Base-by-base conservation (phyloP, 1,140 invertebrate genomes). In the Ptiloglossa arizonensis region DNA sequence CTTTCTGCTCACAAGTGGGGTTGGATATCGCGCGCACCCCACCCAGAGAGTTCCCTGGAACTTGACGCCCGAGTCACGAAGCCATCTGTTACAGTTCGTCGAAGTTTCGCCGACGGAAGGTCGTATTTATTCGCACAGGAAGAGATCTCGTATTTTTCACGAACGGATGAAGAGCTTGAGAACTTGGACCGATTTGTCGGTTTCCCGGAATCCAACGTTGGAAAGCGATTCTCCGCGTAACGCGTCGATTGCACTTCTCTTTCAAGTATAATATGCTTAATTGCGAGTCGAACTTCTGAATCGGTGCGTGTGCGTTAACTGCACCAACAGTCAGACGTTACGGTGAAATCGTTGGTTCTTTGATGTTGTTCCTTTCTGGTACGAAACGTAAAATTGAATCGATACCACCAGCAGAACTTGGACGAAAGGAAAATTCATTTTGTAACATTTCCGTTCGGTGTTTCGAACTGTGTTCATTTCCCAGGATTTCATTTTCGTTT, bases 51-150 rank as follows among this genome's bases (percentile, higher is more conserved):
- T 63, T 69, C 46, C 54, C 19, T 46, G 52, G 48, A 84, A 84
- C 68, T 85, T 85, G 83, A 85, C 72, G 78, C 68, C 56, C 68
- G 52, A 85, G 82, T 85, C 82, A 85, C 78, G 83, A n/a, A 85
- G 57, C 83, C 83, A 84, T 85, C 82, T 85, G 78, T 85, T 85
- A 85, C 78, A 76, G 67, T 85, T 84, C 63, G 76, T 32, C 62
- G 56, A 69, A 84, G 56, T 83, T 84, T 76, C 44, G 46, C 52
- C 35, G n/a, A 27, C 41, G 29, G 24, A 48, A 63, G 70, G 19
- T 72, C 64, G 68, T 85, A 85, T 85, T 85, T 85, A 85, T 85
- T 80, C 68, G 35, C 67, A 11, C 48, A 29, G 32, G 22, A 41
- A 70, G 22, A 35, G 60, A 59, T 62, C 41, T 67, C 46, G 63